Evolutionary conservation across 2,113 vertebrate species (phyloP).

Genomic region (Mormyrus lacerda): DNA sequence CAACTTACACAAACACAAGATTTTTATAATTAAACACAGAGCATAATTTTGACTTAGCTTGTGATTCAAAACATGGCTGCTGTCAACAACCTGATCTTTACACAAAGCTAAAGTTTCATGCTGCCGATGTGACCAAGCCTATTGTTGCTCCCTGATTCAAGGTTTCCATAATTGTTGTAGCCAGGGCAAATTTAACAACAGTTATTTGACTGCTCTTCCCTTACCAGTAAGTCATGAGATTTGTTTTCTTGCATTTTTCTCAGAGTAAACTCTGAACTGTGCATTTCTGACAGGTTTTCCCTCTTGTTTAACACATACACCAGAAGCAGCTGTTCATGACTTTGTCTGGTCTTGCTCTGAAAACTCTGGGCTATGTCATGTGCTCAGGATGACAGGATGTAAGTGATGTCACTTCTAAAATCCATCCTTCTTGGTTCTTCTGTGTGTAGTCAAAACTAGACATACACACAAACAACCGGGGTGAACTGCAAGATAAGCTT

Average conservation of each 20-base stretch:
- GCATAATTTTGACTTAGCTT: not conserved
- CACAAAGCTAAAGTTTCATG: not conserved
- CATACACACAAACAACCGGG: not conserved
- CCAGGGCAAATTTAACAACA: slow-evolving; percentile 1
- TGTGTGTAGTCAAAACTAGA: not conserved
- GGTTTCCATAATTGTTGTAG: not conserved
- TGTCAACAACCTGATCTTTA: not conserved
- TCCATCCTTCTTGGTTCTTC: not conserved
- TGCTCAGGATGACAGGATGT: not conserved
- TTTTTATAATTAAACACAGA: not conserved
- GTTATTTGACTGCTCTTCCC: not conserved
- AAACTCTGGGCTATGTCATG: not conserved
- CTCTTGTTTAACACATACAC: slow-evolving; percentile 31
- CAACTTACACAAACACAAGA: not conserved
- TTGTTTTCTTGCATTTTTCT: slow-evolving; percentile 4
- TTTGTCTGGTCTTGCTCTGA: slow-evolving; percentile 21
- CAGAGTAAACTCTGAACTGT: not conserved
- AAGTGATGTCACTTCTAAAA: not conserved
- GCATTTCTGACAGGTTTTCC: slow-evolving; percentile 1
- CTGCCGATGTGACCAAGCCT: not conserved
- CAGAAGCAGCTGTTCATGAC: slow-evolving; percentile 36
- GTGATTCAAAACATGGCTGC: not conserved
- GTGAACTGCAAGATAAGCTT: not conserved
- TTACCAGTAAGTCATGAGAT: not conserved
- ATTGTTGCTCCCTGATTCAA: not conserved